Conservation (phyloP, 2,888 invertebrate species). For the Mactromeris polynyma region DNA sequence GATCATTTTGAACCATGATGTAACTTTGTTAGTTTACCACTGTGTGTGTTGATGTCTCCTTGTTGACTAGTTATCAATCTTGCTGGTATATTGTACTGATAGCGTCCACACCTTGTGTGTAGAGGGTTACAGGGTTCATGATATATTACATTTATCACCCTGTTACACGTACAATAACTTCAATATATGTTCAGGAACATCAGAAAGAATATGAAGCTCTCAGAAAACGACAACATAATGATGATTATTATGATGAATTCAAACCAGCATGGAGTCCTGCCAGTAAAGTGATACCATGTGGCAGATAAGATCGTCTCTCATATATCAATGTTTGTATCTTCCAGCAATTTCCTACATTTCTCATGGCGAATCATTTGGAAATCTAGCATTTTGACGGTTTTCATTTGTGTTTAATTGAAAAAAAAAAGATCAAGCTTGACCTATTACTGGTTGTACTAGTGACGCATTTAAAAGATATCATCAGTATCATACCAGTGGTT, state of each 20-base stretch:
- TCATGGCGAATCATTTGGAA: neutral
- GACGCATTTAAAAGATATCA: too few relatives aligned
- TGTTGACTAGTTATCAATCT: too few relatives aligned
- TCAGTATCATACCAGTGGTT: too few relatives aligned
- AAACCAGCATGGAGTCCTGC: slow-evolving; percentile 77
- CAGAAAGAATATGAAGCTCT: slow-evolving; percentile 54
- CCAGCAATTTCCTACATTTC: neutral
- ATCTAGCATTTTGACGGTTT: neutral
- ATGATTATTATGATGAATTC: slow-evolving; percentile 68
- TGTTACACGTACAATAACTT: neutral
- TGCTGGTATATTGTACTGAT: too few relatives aligned
- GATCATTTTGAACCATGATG: too few relatives aligned
- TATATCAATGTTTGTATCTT: slow-evolving; percentile 8
- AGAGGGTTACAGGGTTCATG: neutral
- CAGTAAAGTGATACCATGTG: slow-evolving; percentile 74
- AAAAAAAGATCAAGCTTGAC: neutral
- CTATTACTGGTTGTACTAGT: neutral
- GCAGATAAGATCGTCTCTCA: slow-evolving; percentile 58
- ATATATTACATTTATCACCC: neutral
- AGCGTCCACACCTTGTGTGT: neutral
- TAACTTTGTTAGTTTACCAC: too few relatives aligned
- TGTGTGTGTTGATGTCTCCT: too few relatives aligned
- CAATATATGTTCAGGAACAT: slow-evolving; percentile 60
- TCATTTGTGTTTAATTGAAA: neutral
- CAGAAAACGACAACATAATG: slow-evolving; percentile 43